Conservation (phyloP, 2,888 invertebrate species). For the Lycocerus yunnanus region DNA sequence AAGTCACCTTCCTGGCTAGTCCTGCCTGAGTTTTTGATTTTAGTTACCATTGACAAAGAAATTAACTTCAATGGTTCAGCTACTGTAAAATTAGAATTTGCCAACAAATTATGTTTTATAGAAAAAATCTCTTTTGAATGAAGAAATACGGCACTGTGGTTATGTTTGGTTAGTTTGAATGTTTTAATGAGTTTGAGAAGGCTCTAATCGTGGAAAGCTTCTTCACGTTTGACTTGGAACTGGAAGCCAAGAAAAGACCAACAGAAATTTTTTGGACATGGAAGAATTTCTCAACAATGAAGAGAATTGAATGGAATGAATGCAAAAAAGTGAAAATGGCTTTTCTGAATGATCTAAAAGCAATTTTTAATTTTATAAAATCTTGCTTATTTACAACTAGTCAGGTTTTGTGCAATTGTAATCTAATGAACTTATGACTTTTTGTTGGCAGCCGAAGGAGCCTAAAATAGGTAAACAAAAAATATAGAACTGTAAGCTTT, state of each 20-base stretch:
- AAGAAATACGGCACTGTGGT: background rate
- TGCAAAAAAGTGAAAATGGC: background rate
- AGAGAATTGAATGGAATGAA: background rate
- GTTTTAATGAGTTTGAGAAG: background rate
- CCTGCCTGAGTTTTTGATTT: too few relatives aligned
- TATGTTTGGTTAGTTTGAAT: background rate
- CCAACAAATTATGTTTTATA: too few relatives aligned
- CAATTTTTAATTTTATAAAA: slow-evolving; percentile 19
- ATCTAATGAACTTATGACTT: slow-evolving; percentile 54
- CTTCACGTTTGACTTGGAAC: background rate
- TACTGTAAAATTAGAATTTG: too few relatives aligned
- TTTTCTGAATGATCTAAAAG: background rate
- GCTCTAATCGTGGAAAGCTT: background rate
- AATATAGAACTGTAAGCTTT: slow-evolving; percentile 53
- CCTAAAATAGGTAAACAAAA: slow-evolving; percentile 54
- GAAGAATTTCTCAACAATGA: background rate
- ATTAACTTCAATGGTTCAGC: too few relatives aligned
- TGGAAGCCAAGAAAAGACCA: background rate
- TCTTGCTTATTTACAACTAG: slow-evolving; percentile 7
- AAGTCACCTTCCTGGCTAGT: too few relatives aligned
- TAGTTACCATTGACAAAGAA: too few relatives aligned
- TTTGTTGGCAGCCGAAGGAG: slow-evolving; percentile 56
- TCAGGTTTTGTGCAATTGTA: slow-evolving; percentile 40
- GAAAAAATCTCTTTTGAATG: too few relatives aligned
- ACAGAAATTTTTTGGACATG: background rate